Conservation (phyloP, 1,140 invertebrate genomes). For the Homarus americanus region DNA sequence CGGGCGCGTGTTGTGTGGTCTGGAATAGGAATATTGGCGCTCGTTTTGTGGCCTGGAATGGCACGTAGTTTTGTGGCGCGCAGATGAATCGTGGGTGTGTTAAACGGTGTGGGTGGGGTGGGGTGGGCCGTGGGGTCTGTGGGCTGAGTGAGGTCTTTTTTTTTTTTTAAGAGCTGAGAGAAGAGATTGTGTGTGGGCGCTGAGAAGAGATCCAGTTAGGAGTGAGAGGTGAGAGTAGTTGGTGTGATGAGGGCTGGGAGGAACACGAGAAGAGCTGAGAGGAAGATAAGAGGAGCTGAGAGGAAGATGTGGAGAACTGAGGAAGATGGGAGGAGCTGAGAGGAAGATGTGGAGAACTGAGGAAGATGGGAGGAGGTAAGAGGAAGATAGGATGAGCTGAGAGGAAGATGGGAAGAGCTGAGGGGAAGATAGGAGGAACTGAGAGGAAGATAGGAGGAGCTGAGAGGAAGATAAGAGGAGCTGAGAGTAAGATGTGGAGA, state of each 20-base stretch:
- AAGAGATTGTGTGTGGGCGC: neutral
- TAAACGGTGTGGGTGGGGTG: no score
- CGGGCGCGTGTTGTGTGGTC: neutral
- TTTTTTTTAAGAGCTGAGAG: no score
- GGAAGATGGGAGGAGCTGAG: neutral
- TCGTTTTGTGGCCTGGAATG: neutral
- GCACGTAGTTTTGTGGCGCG: neutral
- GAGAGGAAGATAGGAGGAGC: no score
- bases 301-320: neutral
- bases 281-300: no score
- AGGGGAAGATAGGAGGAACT: no score
- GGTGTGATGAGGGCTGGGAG: no score
- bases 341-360: neutral
- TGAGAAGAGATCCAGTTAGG: no score
- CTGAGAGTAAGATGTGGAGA: no score
- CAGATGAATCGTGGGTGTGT: no score
- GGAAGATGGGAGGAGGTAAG: neutral
- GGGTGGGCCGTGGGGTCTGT: neutral
- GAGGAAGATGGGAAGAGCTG: neutral
- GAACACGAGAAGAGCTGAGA: no score
- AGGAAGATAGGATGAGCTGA: neutral
- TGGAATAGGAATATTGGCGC: conserved; percentile 14
- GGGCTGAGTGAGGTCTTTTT: no score
- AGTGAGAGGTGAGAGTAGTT: neutral
- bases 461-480: no score